These are phyloP conservation scores for Amblyornis subalaris DNA, from an alignment of 2,113 vertebrate species.

Conservation along the genomic window DNA sequence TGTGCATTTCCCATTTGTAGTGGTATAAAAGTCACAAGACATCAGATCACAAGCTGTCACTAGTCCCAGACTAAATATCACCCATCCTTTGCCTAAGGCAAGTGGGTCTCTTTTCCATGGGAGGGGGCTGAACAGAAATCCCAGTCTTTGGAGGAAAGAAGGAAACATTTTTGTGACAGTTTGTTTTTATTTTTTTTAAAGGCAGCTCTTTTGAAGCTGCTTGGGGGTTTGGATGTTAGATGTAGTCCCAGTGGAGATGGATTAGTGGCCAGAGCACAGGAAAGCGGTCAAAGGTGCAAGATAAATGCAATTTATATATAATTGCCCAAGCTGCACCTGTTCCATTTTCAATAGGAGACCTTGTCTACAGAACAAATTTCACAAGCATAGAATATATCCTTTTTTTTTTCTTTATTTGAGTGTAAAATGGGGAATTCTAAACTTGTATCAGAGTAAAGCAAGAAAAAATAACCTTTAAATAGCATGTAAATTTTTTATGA, in stretches of 20 bases:
- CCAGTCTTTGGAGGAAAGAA: neutral
- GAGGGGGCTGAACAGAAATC: neutral
- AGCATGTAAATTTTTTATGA: slow-evolving; percentile 69
- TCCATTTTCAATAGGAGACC: slow-evolving; percentile 36
- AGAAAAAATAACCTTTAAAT: slow-evolving; percentile 62
- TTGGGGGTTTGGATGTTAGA: slow-evolving; percentile 37
- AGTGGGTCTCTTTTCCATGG: neutral
- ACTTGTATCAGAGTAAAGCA: slow-evolving; percentile 44
- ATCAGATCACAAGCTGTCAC: slow-evolving; percentile 13
- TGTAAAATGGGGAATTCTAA: slow-evolving; percentile 55
- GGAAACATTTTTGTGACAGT: slow-evolving; percentile 31
- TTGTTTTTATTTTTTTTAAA: slow-evolving; percentile 32
- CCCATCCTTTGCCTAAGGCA: neutral
- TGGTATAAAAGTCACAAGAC: slow-evolving; percentile 3
- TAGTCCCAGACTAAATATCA: slow-evolving; percentile 5
- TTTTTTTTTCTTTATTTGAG: slow-evolving; percentile 10
- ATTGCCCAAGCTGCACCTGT: slow-evolving; percentile 61
- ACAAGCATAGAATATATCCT: neutral
- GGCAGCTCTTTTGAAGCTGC: slow-evolving; percentile 40
- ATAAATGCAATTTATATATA: slow-evolving; percentile 66
- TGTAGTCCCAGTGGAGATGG: slow-evolving; percentile 33
- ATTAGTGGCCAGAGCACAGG: slow-evolving; percentile 47
- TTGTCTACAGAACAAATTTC: slow-evolving; percentile 23
- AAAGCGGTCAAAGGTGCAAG: slow-evolving; percentile 50
- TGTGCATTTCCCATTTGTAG: neutral